Evolutionary conservation across 2,113 vertebrate genomes (phyloP).

Genomic region (Propithecus coquereli): DNA sequence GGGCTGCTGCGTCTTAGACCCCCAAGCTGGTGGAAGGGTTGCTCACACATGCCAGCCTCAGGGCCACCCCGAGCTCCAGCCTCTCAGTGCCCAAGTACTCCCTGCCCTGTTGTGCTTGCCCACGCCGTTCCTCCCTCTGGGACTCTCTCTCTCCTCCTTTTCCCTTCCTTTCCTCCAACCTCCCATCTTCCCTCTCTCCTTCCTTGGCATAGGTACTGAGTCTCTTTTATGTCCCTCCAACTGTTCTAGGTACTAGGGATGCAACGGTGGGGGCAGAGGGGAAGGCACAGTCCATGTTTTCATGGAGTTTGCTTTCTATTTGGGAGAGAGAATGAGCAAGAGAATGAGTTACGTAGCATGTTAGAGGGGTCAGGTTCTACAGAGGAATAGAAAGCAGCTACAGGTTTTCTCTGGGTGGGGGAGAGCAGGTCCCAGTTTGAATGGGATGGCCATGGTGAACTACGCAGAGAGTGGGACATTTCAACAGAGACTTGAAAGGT

Average conservation of each 20-base stretch:
- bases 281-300: neutral
- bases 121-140: fast-evolving
- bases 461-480: neutral
- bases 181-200: neutral
- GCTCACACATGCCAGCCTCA: fast-evolving
- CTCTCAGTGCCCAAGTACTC: neutral
- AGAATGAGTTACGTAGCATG: fast-evolving
- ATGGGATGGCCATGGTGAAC: neutral
- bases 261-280: neutral
- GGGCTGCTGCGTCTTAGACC: neutral
- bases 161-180: neutral
- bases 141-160: neutral
- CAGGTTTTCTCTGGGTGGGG: neutral
- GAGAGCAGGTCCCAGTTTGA: neutral
- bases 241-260: neutral
- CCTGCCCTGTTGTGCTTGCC: fast-evolving
- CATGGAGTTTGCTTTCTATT: neutral
- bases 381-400: neutral
- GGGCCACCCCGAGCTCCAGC: neutral
- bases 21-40: neutral
- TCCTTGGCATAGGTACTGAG: neutral
- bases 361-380: neutral
- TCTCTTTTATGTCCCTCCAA: neutral
- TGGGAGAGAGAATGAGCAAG: neutral
- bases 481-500: neutral